These are phyloP conservation scores for Coptodon rendalli DNA, from an alignment of 2,113 vertebrate genomes.

Conservation along the genomic window DNA sequence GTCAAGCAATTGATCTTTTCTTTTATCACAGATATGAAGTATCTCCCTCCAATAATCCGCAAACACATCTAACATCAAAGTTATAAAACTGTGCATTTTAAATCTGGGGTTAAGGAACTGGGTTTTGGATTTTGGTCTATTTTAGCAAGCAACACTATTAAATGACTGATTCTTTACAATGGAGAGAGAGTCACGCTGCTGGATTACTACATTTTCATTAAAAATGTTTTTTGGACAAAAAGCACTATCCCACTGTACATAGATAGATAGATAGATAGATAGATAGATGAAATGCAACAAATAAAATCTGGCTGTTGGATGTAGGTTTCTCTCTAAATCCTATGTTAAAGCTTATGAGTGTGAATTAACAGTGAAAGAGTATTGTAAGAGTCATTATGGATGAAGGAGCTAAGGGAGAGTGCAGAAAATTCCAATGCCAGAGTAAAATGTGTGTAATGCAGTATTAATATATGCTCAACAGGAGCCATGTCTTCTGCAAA, in stretches of 20 bases:
- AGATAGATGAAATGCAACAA: neutral
- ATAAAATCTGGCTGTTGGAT: neutral
- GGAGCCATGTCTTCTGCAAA: neutral
- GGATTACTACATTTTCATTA: neutral
- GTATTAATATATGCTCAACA: neutral
- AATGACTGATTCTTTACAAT: neutral
- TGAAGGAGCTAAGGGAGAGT: neutral
- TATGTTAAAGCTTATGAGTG: neutral
- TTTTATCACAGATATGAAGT: constrained; percentile 14
- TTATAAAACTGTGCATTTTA: neutral
- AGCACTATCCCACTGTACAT: neutral
- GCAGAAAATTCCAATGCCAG: neutral
- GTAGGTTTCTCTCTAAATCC: neutral
- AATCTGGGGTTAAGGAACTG: constrained; percentile 14
- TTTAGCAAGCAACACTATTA: neutral
- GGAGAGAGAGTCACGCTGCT: neutral
- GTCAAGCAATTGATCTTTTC: constrained; percentile 29
- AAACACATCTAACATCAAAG: constrained; percentile 40
- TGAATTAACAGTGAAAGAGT: neutral
- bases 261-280: neutral
- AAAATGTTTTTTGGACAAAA: neutral
- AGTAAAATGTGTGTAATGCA: neutral
- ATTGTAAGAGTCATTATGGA: neutral
- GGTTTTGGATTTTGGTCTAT: neutral
- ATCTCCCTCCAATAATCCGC: constrained; percentile 33